Evolutionary conservation across 2,888 invertebrate species (phyloP).

Genomic region (Dolomedes plantarius): DNA sequence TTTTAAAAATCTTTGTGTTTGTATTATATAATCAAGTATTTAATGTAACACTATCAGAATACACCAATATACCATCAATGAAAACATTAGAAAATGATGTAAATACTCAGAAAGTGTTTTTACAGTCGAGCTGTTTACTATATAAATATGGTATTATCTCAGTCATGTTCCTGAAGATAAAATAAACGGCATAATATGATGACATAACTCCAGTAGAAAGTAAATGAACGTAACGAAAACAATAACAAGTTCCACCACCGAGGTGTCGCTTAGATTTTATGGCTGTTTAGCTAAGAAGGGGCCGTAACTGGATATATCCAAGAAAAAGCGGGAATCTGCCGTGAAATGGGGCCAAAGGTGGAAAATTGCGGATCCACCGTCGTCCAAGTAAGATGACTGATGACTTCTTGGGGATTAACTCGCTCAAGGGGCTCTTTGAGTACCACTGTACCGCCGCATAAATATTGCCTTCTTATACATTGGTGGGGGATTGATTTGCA

Average conservation of each 20-base stretch:
- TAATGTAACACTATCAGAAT: too few relatives aligned
- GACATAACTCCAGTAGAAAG: too few relatives aligned
- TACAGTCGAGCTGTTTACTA: too few relatives aligned
- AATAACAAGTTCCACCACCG: neutral
- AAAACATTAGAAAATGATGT: too few relatives aligned
- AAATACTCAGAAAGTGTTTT: too few relatives aligned
- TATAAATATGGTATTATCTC: too few relatives aligned
- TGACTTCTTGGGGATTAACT: conserved; percentile 41
- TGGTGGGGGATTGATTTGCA: conserved; percentile 23
- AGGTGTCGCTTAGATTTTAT: conserved; percentile 22
- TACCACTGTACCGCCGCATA: neutral
- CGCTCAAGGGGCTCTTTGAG: conserved; percentile 2
- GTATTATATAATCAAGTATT: too few relatives aligned
- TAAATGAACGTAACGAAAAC: neutral
- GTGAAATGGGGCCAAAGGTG: conserved; percentile 10
- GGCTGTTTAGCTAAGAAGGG: conserved; percentile 2
- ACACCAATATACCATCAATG: too few relatives aligned
- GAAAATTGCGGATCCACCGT: neutral
- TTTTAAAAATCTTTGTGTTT: too few relatives aligned
- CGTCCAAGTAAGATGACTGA: conserved; percentile 30
- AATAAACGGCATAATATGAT: too few relatives aligned
- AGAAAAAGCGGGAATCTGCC: conserved; percentile 1
- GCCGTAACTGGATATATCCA: conserved; percentile 17
- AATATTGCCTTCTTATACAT: conserved; percentile 17
- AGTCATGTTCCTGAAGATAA: too few relatives aligned